A percentile compares a stretch with the other conserved stretches of the same genome.
Conservation (phyloP, 2,113 vertebrate genomes). For the Chascanopsetta lugubris region DNA sequence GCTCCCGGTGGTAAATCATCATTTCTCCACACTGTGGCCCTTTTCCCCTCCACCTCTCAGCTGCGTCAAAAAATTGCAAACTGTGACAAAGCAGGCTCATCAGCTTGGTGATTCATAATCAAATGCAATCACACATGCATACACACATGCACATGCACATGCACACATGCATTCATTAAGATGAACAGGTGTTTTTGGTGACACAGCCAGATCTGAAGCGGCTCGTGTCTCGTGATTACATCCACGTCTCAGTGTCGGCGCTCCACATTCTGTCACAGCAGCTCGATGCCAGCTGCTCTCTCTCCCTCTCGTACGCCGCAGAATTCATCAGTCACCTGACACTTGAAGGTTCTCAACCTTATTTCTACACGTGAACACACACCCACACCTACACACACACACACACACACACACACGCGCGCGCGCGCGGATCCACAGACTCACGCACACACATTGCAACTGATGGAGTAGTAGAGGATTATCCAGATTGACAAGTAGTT, state of each 20-base stretch:
- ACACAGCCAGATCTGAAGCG: slow-evolving; percentile 18
- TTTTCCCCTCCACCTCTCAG: neutral
- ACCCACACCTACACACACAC: no score
- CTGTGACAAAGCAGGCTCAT: slow-evolving; percentile 16
- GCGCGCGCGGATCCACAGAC: neutral
- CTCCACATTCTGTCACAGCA: slow-evolving; percentile 16
- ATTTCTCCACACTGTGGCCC: neutral
- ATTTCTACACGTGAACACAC: slow-evolving; percentile 2
- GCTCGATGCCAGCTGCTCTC: slow-evolving; percentile 30
- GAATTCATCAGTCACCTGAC: slow-evolving; percentile 32
- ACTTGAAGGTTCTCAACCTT: slow-evolving; percentile 20
- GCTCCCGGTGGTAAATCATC: neutral
- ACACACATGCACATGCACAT: neutral
- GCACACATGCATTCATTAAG: slow-evolving; percentile 12
- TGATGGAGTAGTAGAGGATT: slow-evolving; percentile 43
- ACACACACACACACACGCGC: no score
- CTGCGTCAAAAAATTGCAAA: slow-evolving; percentile 3
- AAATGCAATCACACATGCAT: slow-evolving; percentile 20
- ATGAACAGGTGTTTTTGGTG: slow-evolving; percentile 34
- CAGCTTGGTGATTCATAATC: slow-evolving; percentile 19
- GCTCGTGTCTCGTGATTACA: slow-evolving; percentile 34
- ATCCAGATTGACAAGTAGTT: slow-evolving; percentile 56
- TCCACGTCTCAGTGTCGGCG: slow-evolving; percentile 11
- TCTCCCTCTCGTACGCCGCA: slow-evolving; percentile 27
- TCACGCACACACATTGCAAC: slow-evolving; percentile 7